These are phyloP conservation scores for Lagria hirta DNA, from an alignment of 2,888 invertebrate genomes.

Conservation along the genomic window DNA sequence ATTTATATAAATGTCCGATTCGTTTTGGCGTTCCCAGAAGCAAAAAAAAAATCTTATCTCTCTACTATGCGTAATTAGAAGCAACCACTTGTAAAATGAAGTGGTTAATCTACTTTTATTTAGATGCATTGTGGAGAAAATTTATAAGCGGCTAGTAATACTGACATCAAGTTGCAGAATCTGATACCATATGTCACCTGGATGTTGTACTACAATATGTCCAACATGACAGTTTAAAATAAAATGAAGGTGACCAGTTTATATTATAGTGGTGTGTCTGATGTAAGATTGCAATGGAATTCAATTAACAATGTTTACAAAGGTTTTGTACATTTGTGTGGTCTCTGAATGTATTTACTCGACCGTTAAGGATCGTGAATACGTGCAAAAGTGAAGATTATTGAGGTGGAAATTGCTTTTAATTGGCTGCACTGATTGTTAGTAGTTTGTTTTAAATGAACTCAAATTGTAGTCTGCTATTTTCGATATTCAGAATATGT, in stretches of 20 bases:
- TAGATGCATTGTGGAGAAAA: no score
- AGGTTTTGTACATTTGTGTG: slow-evolving; percentile 41
- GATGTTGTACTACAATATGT: slow-evolving; percentile 31
- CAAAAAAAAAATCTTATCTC: no score
- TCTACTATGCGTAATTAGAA: no score
- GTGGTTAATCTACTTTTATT: no score
- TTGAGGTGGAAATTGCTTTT: slow-evolving; percentile 35
- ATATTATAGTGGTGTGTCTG: slow-evolving; percentile 31
- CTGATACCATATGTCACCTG: slow-evolving; percentile 23
- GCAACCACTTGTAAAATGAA: no score
- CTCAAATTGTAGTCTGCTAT: no score
- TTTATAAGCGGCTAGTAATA: no score
- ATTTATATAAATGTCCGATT: no score
- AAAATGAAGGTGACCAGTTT: slow-evolving; percentile 14
- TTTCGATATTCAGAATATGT: no score
- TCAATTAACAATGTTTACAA: slow-evolving; percentile 41
- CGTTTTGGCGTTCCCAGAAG: no score
- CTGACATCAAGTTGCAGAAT: no score
- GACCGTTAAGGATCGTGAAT: slow-evolving; percentile 41
- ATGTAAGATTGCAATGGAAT: slow-evolving; percentile 39
- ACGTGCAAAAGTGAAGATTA: slow-evolving; percentile 38
- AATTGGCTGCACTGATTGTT: slow-evolving; percentile 31
- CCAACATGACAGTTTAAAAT: slow-evolving; percentile 11
- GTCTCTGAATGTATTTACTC: slow-evolving; percentile 39
- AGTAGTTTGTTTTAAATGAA: no score